Evolutionary conservation across 2,113 vertebrate species (phyloP).

Genomic region (Scytalopus superciliaris): DNA sequence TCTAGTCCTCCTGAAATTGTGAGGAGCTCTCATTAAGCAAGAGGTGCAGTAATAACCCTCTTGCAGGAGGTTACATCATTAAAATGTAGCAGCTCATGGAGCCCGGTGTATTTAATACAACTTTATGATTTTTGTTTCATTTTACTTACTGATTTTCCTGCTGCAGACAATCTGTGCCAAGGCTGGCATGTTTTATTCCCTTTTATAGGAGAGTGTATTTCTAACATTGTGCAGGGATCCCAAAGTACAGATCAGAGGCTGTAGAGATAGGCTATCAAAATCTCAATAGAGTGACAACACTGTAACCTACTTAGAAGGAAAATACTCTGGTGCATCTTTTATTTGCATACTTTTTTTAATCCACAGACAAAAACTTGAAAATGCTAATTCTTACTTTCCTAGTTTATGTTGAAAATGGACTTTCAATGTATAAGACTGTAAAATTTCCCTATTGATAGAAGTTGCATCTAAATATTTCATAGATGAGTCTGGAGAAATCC

Average conservation of each 20-base stretch:
- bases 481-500: background rate
- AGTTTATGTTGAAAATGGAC: background rate
- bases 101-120: background rate
- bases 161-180: background rate
- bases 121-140: background rate
- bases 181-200: constrained; percentile 8
- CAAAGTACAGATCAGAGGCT: background rate
- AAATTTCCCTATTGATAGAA: background rate
- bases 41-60: background rate
- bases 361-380: background rate
- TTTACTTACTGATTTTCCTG: background rate
- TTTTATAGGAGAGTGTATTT: background rate
- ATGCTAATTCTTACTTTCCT: background rate
- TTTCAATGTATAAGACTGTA: background rate
- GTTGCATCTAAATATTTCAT: background rate
- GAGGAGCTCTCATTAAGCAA: background rate
- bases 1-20: background rate
- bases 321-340: background rate
- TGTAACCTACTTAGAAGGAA: constrained; percentile 9
- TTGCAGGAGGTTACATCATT: background rate
- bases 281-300: background rate
- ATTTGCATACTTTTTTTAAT: background rate
- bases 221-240: background rate
- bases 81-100: background rate
- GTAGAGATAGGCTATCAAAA: background rate